Conservation (phyloP, 2,888 invertebrate genomes). For the Callyntrura guangdongensis region DNA sequence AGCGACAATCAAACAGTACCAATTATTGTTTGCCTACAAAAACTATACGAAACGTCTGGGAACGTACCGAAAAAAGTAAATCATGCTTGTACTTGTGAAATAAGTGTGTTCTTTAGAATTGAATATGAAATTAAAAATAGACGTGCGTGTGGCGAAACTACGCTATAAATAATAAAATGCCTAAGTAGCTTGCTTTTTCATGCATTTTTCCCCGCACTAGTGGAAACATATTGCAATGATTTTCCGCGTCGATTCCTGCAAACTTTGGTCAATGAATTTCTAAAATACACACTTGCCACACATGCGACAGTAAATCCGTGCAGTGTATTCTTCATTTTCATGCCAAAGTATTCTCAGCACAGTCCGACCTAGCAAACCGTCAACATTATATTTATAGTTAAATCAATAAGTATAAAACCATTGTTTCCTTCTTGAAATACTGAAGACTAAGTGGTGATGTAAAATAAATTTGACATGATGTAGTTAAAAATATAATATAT, state of each 20-base stretch:
- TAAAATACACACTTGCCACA: neutral
- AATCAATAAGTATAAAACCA: too few species aligned
- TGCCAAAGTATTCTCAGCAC: too few species aligned
- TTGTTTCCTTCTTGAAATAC: too few species aligned
- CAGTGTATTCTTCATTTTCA: too few species aligned
- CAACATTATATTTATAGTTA: too few species aligned
- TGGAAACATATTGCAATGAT: constrained; percentile 67
- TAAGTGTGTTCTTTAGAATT: constrained; percentile 53
- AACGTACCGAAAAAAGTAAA: neutral
- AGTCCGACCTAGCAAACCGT: too few species aligned
- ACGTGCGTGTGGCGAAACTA: neutral
- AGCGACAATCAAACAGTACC: neutral
- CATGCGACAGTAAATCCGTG: too few species aligned
- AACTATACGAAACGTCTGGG: neutral
- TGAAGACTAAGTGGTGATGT: too few species aligned
- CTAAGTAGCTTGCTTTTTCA: neutral
- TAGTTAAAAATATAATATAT: too few species aligned
- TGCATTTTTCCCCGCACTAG: neutral
- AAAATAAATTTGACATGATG: too few species aligned
- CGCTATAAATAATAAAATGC: constrained; percentile 46
- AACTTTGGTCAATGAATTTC: neutral
- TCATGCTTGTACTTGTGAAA: neutral
- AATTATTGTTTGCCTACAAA: constrained; percentile 7
- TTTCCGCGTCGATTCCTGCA: constrained; percentile 77
- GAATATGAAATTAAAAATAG: constrained; percentile 33